Conservation (phyloP, 2,888 invertebrate genomes). For the Drosophila formosana region DNA sequence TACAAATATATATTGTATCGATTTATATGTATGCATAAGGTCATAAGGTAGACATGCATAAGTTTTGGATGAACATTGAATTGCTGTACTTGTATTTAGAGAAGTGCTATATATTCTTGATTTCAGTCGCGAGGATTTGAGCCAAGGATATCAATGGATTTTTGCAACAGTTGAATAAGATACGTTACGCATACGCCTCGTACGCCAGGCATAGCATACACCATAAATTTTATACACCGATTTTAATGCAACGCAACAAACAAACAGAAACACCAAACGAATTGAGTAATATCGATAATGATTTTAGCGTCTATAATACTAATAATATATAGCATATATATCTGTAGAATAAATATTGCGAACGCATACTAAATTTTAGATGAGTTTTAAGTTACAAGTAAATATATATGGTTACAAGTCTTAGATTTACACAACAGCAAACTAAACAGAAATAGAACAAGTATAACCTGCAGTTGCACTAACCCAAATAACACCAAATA, state of each 20-base stretch:
- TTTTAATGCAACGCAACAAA: constrained; percentile 66
- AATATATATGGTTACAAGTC: constrained; percentile 8
- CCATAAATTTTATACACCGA: constrained; percentile 82
- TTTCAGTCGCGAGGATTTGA: constrained; percentile 59
- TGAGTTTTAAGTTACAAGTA: constrained; percentile 59
- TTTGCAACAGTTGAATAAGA: constrained; percentile 16
- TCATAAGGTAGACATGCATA: constrained; percentile 42
- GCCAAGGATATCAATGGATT: constrained; percentile 47
- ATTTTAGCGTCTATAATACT: constrained; percentile 50
- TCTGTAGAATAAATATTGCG: constrained; percentile 41
- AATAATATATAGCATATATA: constrained; percentile 23
- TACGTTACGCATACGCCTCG: constrained; percentile 1
- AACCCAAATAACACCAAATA: constrained; percentile 6
- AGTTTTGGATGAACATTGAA: constrained; percentile 78
- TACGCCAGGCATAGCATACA: constrained; percentile 35
- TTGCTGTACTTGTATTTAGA: constrained; percentile 45
- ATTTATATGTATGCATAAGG: constrained; percentile 34
- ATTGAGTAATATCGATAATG: constrained; percentile 64
- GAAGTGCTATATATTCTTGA: constrained; percentile 59
- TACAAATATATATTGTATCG: constrained; percentile 5
- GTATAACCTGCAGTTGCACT: constrained; percentile 3
- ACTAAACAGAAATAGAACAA: background rate
- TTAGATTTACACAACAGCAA: constrained; percentile 1
- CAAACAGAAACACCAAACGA: constrained; percentile 47
- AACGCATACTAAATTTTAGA: constrained; percentile 62